Evolutionary conservation across 2,888 invertebrate genomes (phyloP), one percentile per base, ranked within the genome.

Genomic region (Elegia similella): DNA sequence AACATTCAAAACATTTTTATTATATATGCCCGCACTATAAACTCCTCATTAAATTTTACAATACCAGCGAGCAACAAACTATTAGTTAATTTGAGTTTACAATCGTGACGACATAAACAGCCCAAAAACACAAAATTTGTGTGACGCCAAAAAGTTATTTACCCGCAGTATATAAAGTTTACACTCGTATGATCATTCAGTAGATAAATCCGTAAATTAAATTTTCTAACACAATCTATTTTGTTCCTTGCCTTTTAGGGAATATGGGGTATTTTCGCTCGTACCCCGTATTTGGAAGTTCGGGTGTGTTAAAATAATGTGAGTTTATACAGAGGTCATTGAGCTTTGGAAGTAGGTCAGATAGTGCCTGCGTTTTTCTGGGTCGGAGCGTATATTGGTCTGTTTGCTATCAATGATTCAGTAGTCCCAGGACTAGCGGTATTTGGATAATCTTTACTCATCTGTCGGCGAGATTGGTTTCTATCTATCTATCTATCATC

Each of bases 121-220:
- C 58, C 58, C 61, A 62, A 58, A 62, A 62, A 65, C 62, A 55
- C 46, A 55, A 55, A 55, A n/a, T 57, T 57, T 57, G 62, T 69
- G 62, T 70, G 65, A 69, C 75, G 75, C 72, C 78, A 66, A 75
- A 78, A 80, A 79, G 73, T 84, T 80, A 84, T 88, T 86, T 80
- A 81, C 82, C 82, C 75, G 65, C 73, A 80, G 78, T 80, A 83
- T 81, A 87, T 86, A 87, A 87, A 88, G 69, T 88, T 88, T 83
- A 86, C 84, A 86, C 82, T 86, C 81, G 77, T 83, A 83, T 84
- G 87, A 88, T 88, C 81, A 84, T 86, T 84, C 79, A 72, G 78
- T 84, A 86, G 87, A 89, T 87, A 88, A 88, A 87, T 88, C 83
- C 82, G 83, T 85, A 88, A 88, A 88, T 88, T 89, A 88, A 86